Evolutionary conservation across 1,140 invertebrate species (phyloP).

Genomic region (Drosophila albomicans): DNA sequence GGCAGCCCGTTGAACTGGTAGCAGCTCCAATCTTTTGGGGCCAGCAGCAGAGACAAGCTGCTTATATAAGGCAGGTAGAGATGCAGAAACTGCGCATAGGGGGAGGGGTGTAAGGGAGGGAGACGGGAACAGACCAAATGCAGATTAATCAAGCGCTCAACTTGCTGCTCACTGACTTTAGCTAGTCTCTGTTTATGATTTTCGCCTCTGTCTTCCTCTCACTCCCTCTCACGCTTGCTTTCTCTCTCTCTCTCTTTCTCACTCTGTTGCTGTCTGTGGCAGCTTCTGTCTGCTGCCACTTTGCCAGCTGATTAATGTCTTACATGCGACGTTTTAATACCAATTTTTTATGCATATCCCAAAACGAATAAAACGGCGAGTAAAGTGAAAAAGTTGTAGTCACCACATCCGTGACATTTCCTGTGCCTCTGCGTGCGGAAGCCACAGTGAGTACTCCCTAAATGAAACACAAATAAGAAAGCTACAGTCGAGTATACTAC

Average conservation of each 20-base stretch:
- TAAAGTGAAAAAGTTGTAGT: conserved; percentile 73
- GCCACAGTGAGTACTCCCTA: conserved; percentile 25
- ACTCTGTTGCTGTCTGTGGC: neutral
- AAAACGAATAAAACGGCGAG: conserved; percentile 60
- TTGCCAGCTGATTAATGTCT: conserved; percentile 81
- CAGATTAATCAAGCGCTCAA: conserved; percentile 81
- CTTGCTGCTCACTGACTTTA: conserved; percentile 73
- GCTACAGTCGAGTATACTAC: too few relatives aligned
- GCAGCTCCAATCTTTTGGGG: conserved; percentile 24
- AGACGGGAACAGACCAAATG: conserved; percentile 28
- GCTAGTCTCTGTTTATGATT: conserved; percentile 61
- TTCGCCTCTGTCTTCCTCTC: conserved; percentile 4
- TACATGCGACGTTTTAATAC: conserved; percentile 83
- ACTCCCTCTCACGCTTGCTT: neutral
- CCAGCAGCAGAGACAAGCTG: conserved; percentile 29
- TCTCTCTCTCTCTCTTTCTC: neutral
- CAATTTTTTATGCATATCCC: conserved; percentile 83
- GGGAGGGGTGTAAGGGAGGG: too few relatives aligned
- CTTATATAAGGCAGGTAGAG: conserved; percentile 15
- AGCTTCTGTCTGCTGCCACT: conserved; percentile 67
- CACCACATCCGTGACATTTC: conserved; percentile 71
- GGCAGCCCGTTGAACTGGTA: conserved; percentile 45
- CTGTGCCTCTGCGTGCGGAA: conserved; percentile 56
- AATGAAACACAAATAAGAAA: too few relatives aligned
- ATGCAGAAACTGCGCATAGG: neutral